These are phyloP conservation scores for Charaxes varanes DNA, from an alignment of 1,140 invertebrate species.

Conservation along the genomic window DNA sequence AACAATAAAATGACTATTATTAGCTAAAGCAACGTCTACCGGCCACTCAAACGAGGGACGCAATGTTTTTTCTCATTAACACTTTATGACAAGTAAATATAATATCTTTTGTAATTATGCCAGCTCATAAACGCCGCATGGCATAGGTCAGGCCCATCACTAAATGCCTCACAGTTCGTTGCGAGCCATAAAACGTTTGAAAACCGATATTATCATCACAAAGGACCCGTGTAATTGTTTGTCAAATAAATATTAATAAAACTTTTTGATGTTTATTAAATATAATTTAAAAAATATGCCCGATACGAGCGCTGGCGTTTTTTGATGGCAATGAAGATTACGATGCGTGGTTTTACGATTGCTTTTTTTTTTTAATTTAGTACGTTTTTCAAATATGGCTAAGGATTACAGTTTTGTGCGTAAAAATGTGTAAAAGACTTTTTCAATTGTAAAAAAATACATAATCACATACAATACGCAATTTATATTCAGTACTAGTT, in stretches of 20 bases:
- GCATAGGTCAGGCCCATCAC: conserved; percentile 29
- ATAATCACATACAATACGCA: too few species aligned
- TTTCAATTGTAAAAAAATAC: too few species aligned
- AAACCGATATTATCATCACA: conserved; percentile 65
- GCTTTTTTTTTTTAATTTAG: neutral
- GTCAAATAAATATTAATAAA: conserved; percentile 72
- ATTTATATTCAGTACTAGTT: too few species aligned
- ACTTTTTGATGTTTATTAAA: conserved; percentile 65
- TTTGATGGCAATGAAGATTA: conserved; percentile 31
- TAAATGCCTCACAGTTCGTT: conserved; percentile 23
- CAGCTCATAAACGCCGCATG: conserved; percentile 25
- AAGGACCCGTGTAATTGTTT: conserved; percentile 69
- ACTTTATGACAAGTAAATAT: conserved; percentile 29
- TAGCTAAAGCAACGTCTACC: conserved; percentile 19
- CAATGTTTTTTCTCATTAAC: conserved; percentile 18
- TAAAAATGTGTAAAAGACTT: too few species aligned
- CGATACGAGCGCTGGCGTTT: conserved; percentile 25
- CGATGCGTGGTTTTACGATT: neutral
- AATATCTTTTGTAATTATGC: conserved; percentile 28
- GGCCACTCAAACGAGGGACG: conserved; percentile 14
- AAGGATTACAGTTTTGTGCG: too few species aligned
- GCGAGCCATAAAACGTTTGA: conserved; percentile 53
- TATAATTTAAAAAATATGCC: conserved; percentile 50
- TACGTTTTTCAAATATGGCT: neutral
- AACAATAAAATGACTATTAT: too few species aligned